Evolutionary conservation across 2,113 vertebrate genomes (phyloP).

Genomic region (Prunella fulvescens): DNA sequence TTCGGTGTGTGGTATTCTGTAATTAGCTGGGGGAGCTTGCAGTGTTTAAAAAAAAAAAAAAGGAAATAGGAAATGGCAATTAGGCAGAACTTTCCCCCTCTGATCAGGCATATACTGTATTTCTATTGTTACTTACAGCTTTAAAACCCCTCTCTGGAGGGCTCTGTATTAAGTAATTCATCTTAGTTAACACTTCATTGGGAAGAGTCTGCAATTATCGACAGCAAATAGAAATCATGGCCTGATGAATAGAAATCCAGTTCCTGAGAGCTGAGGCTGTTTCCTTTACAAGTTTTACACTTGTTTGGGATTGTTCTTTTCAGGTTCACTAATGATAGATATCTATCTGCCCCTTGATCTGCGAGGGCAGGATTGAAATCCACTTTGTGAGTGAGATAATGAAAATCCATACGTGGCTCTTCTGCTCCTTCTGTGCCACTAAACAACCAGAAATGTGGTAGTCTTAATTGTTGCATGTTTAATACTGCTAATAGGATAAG

Average conservation of each 20-base stretch:
- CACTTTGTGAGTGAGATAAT: neutral
- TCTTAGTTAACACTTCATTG: neutral
- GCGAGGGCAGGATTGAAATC: neutral
- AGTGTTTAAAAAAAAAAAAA: neutral
- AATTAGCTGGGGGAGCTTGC: neutral
- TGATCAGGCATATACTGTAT: fast-evolving
- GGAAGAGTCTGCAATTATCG: neutral
- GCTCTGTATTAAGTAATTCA: neutral
- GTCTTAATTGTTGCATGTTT: neutral
- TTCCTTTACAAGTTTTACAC: neutral
- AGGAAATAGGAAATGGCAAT: neutral
- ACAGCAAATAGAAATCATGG: neutral
- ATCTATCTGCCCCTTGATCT: neutral
- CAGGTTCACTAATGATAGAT: neutral
- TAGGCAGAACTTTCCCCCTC: neutral
- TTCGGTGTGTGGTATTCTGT: neutral
- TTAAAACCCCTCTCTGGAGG: neutral
- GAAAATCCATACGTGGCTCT: neutral
- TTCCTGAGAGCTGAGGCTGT: neutral
- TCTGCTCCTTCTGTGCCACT: neutral
- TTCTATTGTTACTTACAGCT: neutral
- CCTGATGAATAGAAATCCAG: neutral
- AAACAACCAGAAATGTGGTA: neutral
- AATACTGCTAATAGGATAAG: neutral
- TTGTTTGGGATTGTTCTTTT: neutral